Percentiles rank a stretch among this genome's conserved stretches.
These are phyloP conservation scores for Microtus oregoni DNA, from an alignment of 2,113 vertebrate species.

Conservation along the genomic window DNA sequence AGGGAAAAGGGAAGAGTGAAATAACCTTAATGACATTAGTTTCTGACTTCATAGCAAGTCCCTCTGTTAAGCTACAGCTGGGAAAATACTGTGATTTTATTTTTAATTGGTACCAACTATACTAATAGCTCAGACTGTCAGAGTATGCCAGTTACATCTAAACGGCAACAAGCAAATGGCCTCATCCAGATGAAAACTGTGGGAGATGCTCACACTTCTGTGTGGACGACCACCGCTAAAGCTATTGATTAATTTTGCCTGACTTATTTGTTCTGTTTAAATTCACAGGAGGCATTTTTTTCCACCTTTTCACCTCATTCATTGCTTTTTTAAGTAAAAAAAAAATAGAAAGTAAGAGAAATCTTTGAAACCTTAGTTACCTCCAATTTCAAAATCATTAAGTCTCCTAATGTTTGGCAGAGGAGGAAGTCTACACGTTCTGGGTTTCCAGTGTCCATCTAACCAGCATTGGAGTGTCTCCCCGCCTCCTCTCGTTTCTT, in stretches of 20 bases:
- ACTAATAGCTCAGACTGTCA: conserved; percentile 80
- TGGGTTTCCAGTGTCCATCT: background rate
- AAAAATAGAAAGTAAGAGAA: background rate
- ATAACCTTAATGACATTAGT: conserved; percentile 51
- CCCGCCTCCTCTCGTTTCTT: background rate
- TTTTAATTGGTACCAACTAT: conserved; percentile 69
- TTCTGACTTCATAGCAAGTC: conserved; percentile 71
- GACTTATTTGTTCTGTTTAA: conserved; percentile 50
- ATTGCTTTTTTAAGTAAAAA: no score
- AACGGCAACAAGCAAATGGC: conserved; percentile 79
- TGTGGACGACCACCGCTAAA: background rate
- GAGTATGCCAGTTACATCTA: conserved; percentile 79
- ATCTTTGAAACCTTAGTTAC: conserved; percentile 3
- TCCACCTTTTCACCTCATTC: background rate
- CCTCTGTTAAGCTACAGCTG: conserved; percentile 73
- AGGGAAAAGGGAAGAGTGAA: background rate
- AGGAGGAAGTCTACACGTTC: background rate
- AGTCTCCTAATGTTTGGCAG: background rate
- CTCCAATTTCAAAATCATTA: conserved; percentile 24
- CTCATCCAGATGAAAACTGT: conserved; percentile 69
- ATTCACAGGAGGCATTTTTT: background rate
- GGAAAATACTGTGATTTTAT: conserved; percentile 69
- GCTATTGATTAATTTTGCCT: conserved; percentile 54
- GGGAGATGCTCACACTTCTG: conserved; percentile 50
- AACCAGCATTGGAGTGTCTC: background rate